phyloP scores from a whole-genome alignment of 2,888 invertebrate genomes.

The Horisme vitalbata region DNA sequence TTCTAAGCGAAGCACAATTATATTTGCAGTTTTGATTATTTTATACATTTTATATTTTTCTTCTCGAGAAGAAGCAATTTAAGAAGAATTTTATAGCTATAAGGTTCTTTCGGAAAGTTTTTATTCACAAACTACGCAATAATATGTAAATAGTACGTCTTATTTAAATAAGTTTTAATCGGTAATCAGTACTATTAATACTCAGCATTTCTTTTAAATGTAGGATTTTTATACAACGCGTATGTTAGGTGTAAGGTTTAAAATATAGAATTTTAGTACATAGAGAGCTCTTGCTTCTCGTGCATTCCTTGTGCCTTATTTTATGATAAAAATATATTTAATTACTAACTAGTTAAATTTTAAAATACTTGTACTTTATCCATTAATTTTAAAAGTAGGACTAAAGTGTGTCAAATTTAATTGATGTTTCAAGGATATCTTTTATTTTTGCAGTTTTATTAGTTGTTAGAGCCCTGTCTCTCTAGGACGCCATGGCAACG shows the following conservation, averaged over 20 bases:
- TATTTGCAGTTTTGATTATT: too few relatives aligned
- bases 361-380: too few relatives aligned
- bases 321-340: not conserved
- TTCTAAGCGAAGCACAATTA: too few relatives aligned
- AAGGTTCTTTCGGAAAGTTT: conserved; percentile 7
- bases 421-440: too few relatives aligned
- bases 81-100: conserved; percentile 21
- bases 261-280: conserved; percentile 13
- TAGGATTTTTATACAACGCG: conserved; percentile 16
- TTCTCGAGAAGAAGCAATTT: too few relatives aligned
- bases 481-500: too few relatives aligned
- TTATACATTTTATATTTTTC: too few relatives aligned
- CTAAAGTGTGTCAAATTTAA: too few relatives aligned
- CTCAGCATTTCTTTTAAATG: conserved; percentile 22
- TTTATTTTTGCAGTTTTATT: too few relatives aligned
- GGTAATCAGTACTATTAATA: conserved; percentile 20
- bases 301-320: conserved; percentile 80
- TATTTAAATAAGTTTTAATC: conserved; percentile 13
- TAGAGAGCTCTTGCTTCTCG: conserved; percentile 45
- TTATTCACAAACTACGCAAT: conserved; percentile 30
- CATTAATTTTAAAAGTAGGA: too few relatives aligned
- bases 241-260: conserved; percentile 11
- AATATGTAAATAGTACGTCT: conserved; percentile 34
- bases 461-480: too few relatives aligned
- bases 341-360: too few relatives aligned